Percentiles rank a stretch among this genome's conserved stretches.
Evolutionary conservation across 2,113 vertebrate species (phyloP).

Genomic region (Lamprotornis superbus): DNA sequence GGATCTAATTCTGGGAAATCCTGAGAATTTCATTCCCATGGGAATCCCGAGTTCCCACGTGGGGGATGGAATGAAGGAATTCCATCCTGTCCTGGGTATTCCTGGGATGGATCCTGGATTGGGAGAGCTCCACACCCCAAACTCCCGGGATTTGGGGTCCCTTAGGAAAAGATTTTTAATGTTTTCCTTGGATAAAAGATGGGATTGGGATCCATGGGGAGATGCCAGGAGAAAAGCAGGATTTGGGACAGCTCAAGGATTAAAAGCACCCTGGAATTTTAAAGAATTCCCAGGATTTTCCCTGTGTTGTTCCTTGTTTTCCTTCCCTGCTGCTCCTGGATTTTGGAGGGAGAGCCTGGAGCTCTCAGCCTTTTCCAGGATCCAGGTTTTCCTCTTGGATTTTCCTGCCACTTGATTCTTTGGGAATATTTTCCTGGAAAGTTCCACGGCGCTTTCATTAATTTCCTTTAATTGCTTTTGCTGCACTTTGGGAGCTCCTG

Average conservation of each 20-base stretch:
- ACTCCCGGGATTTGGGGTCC: neutral
- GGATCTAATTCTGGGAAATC: rapidly evolving
- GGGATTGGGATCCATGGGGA: rapidly evolving
- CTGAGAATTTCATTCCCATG: neutral
- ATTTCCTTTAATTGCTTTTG: neutral
- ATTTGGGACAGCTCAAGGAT: neutral
- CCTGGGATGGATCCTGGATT: neutral
- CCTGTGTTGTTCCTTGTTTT: neutral
- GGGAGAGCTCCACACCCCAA: neutral
- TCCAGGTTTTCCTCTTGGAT: neutral
- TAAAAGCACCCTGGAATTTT: rapidly evolving
- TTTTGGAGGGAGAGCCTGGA: neutral
- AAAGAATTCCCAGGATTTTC: neutral
- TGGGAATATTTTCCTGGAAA: neutral
- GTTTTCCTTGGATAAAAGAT: neutral
- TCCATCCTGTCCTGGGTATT: rapidly evolving
- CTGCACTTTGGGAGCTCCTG: neutral
- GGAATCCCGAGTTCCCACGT: rapidly evolving
- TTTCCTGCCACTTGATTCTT: neutral
- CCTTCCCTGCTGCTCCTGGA: neutral
- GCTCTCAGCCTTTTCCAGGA: neutral
- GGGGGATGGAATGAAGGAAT: no score
- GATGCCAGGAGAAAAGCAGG: neutral
- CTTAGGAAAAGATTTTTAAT: rapidly evolving
- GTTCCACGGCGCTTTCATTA: neutral